Percentiles rank a stretch among this genome's conserved stretches.
phyloP scores from a whole-genome alignment of 2,113 vertebrate species.

The Dryoscopus gambensis region DNA sequence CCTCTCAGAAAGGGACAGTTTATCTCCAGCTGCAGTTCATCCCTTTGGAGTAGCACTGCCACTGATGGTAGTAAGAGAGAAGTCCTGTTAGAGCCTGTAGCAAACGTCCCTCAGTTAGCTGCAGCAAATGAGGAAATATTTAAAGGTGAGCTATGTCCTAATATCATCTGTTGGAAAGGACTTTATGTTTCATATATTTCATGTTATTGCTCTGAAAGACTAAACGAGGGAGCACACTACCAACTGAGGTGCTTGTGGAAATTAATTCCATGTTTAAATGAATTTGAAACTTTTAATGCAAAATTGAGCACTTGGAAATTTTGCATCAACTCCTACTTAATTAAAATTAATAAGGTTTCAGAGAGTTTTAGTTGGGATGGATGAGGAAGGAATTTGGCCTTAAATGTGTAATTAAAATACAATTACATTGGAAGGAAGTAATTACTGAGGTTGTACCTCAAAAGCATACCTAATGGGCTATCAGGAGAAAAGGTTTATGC shows the following conservation, averaged over 20 bases:
- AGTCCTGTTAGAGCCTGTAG: not conserved
- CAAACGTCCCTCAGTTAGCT: not conserved
- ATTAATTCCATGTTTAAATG: conserved; percentile 27
- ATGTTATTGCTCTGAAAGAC: not conserved
- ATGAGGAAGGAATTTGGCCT: conserved; percentile 38
- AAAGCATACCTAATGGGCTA: conserved; percentile 49
- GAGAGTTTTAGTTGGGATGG: conserved; percentile 35
- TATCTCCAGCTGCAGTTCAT: not conserved
- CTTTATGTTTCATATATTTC: not conserved
- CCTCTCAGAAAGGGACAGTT: not conserved
- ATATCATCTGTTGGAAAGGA: not conserved
- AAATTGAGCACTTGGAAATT: conserved; percentile 36
- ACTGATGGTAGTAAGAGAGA: not conserved
- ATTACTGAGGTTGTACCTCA: conserved; percentile 52
- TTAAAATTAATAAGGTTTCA: conserved; percentile 56
- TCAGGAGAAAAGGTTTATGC: conserved; percentile 12
- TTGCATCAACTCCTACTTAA: conserved; percentile 1
- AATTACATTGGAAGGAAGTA: conserved; percentile 46
- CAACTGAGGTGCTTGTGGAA: not conserved
- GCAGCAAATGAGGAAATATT: not conserved
- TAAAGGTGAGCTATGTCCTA: not conserved
- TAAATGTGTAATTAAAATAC: conserved; percentile 62
- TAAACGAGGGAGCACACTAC: not conserved
- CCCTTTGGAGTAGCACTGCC: not conserved
- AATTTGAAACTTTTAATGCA: conserved; percentile 26